Base-by-base conservation (phyloP, 2,113 vertebrate genomes). In the Oryctolagus cuniculus region DNA sequence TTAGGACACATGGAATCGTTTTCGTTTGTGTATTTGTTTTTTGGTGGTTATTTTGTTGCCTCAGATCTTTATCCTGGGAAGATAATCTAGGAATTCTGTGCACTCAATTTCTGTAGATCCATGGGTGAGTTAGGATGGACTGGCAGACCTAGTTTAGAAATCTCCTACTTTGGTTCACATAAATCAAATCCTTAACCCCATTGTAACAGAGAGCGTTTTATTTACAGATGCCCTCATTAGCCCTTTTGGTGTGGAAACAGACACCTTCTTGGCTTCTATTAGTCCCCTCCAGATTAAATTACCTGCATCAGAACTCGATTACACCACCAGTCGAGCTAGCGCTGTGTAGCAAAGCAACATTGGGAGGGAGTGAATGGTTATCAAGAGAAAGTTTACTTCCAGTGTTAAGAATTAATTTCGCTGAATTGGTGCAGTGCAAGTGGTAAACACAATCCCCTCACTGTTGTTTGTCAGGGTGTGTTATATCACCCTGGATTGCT, bases 401-500 rank as follows among this genome's bases (percentile, higher is more conserved):
- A 34, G 89, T 3, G 75, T 98, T 98, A 98, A 98, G 98, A 98
- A 98, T 98, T 99, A 98, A 98, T 98, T 98, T 98, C 98, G 94
- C 96, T 5, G 98, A 98, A 98, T 95, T 96, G 97, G 97, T 97
- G 95, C 79, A 74, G 96, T 85, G 96, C 97, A 98, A 97, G 97
- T 96, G 95, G 98, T 98, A 98, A 98, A 98, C 96, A 98, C 98
- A 98, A 98, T 98, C 98, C 98, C 97, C 98, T 99, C 98, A 98
- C 98, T 99, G 98, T 98, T 99, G 98, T 99, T 99, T 99, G 99
- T 99, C 99, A 98, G 98, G 97, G 98, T 98, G 98, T 98, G 98
- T 98, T 99, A 99, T 98, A 99, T 99, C 99, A 99, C 98, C 96
- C 98, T 97, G 97, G 98, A 99, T 99, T 99, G 99, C 99, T 99